phyloP scores from a whole-genome alignment of 2,113 vertebrate genomes.

The mouse (Mus musculus) region DNA sequence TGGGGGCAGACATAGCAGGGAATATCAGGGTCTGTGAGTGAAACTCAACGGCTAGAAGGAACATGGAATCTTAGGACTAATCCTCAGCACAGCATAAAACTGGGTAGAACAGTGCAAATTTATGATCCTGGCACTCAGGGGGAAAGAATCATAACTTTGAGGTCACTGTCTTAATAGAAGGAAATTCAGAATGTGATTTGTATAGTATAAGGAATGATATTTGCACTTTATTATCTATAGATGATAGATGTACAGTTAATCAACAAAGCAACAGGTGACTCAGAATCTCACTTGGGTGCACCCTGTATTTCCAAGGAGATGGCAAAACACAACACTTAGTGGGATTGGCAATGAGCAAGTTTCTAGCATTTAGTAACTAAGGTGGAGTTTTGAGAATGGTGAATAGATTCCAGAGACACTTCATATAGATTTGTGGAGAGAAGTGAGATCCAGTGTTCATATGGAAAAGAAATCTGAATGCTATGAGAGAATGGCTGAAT shows the following conservation, averaged over 20 bases:
- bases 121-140: not conserved
- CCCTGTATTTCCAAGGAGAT: not conserved
- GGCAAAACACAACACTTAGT: not conserved
- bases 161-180: not conserved
- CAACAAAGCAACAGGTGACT: not conserved
- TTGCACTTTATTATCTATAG: not conserved
- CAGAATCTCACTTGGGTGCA: not conserved
- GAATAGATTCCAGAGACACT: not conserved
- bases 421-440: not conserved
- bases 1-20: not conserved
- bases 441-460: not conserved
- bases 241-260: not conserved
- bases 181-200: not conserved
- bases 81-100: not conserved
- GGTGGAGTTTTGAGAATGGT: not conserved
- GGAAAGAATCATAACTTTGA: no score
- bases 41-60: not conserved
- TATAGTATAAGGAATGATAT: fast-evolving
- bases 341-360: not conserved
- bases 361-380: not conserved
- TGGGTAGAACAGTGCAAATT: no score
- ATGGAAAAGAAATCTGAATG: not conserved
- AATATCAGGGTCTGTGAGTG: not conserved
- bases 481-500: not conserved
- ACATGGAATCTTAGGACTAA: not conserved